A percentile compares a stretch with the other conserved stretches of the same genome.
These are phyloP conservation scores for Synchiropus splendidus DNA, from an alignment of 2,113 vertebrate genomes.

Conservation along the genomic window DNA sequence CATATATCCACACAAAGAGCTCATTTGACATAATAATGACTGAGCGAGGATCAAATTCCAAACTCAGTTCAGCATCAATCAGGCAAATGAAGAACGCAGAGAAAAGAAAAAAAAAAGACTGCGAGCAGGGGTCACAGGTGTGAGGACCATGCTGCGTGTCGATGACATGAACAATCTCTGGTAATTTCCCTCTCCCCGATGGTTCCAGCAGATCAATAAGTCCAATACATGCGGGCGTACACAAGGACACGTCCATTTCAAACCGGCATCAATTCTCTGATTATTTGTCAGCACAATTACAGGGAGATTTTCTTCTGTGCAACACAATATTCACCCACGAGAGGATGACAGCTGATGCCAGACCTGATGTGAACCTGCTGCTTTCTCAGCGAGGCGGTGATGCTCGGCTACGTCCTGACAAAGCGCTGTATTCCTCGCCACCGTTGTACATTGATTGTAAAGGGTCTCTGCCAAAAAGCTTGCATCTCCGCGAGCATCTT, in stretches of 20 bases:
- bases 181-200: slow-evolving; percentile 11
- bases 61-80: background rate
- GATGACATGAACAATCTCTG: slow-evolving; percentile 9
- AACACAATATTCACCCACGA: too few relatives aligned
- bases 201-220: slow-evolving; percentile 15
- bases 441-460: slow-evolving; percentile 11
- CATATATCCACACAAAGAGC: slow-evolving; percentile 8
- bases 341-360: background rate
- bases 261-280: slow-evolving; percentile 1
- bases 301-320: too few relatives aligned
- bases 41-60: background rate
- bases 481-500: slow-evolving; percentile 8
- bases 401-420: background rate
- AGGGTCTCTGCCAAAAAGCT: slow-evolving; percentile 1
- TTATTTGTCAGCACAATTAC: background rate
- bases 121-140: slow-evolving; percentile 12
- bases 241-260: slow-evolving; percentile 8
- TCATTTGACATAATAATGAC: slow-evolving; percentile 11
- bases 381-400: background rate
- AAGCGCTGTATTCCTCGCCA: slow-evolving; percentile 5
- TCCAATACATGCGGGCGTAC: slow-evolving; percentile 9
- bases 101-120: slow-evolving; percentile 1
- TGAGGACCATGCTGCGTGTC: slow-evolving; percentile 5
- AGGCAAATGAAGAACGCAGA: slow-evolving; percentile 2
- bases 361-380: slow-evolving; percentile 5